Conservation (phyloP, 2,888 invertebrate genomes). For the Cantharis flavilabris region DNA sequence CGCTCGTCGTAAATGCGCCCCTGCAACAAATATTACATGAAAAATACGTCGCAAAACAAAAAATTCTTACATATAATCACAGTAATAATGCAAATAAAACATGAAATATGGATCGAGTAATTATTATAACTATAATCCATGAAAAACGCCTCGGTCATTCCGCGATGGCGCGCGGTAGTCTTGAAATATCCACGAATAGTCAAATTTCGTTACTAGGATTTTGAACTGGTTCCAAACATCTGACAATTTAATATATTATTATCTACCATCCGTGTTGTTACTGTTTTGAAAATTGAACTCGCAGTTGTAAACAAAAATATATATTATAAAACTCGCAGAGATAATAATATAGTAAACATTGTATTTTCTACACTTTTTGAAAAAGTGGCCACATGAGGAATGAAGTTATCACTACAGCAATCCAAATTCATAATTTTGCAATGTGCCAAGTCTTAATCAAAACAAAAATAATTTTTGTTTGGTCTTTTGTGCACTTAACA, state of each 20-base stretch:
- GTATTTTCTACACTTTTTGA: neutral
- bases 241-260: neutral
- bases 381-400: too few species aligned
- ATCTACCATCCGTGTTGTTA: neutral
- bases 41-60: neutral
- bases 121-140: neutral
- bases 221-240: conserved; percentile 13
- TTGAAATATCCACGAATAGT: conserved; percentile 7
- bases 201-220: conserved; percentile 4
- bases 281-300: neutral
- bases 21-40: conserved; percentile 56
- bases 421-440: too few species aligned
- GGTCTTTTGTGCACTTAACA: too few species aligned
- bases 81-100: conserved; percentile 1
- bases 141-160: neutral
- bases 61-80: conserved; percentile 7
- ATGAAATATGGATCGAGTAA: conserved; percentile 1
- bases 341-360: neutral
- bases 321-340: neutral
- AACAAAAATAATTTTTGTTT: too few species aligned
- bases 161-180: neutral
- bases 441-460: too few species aligned
- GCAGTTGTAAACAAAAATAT: neutral
- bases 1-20: conserved; percentile 75
- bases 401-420: too few species aligned